Base-by-base conservation (phyloP, 2,113 vertebrate species). In the Nematolebias whitei region DNA sequence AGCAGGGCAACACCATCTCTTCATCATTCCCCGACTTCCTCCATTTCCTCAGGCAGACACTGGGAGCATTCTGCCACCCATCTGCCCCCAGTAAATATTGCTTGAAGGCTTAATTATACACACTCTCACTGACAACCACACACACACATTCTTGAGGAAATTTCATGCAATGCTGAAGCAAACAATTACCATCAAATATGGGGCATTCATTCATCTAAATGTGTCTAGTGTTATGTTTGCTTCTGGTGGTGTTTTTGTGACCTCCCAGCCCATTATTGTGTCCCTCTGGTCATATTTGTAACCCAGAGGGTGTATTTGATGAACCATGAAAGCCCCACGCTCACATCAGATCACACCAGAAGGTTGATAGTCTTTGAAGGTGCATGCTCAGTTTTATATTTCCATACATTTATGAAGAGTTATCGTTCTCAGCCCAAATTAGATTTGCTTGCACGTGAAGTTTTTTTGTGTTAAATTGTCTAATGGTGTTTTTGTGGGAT, bases 81-180 rank as follows among this genome's bases (percentile, higher is more conserved):
- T 85, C 88, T 85, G 77, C 84, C 76, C 79, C 83, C 82, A 86
- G 89, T 92, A 93, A 92, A 93, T 93, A 91, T 91, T 89, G 91
- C 91, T 90, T 82, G 82, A 92, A 92, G 89, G 87, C 90, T 83
- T 88, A 91, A 91, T 91, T 90, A 90, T 78, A 85, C 91, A 76
- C 87, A 68, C 68, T 80, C 76, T 70, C 78, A 45, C 76, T 54
- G 58, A 69, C 67, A 56, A 78, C n/a, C n/a, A n/a, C n/a, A 51
- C 48, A 52, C 73, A 64, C 52, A 67, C 71, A 68, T 59, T 84
- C 85, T 88, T 76, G 56, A 83, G 38, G 19, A 91, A 89, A 92
- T 92, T 89, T 91, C 90, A 88, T 90, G 88, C 85, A 74, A 87
- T 29, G 63, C 83, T 76, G 77, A 85, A 85, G 75, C 68, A 29